Percentiles rank a stretch among this genome's conserved stretches.
Conservation (phyloP, 2,113 vertebrate species). For the Rhinolophus sinicus region DNA sequence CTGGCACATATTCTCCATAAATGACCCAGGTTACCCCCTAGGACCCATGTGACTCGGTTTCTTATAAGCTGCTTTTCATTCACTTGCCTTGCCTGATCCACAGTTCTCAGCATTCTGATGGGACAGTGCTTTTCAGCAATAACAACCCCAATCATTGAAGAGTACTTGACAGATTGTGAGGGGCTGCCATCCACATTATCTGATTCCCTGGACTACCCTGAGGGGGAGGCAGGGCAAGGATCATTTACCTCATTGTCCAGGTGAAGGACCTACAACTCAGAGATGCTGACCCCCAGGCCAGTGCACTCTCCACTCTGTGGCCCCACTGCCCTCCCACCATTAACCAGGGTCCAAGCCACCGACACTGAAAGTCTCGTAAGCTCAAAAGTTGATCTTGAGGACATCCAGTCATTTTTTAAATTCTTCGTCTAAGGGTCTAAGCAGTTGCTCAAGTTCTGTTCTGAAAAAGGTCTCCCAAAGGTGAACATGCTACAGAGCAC, state of each 20-base stretch:
- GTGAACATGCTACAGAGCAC: accelerated
- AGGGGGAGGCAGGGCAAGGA: not conserved
- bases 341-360: no score
- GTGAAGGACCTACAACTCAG: not conserved
- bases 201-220: not conserved
- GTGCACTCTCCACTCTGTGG: accelerated
- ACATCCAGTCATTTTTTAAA: not conserved
- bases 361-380: not conserved
- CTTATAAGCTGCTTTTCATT: not conserved
- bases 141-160: not conserved
- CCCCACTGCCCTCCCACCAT: not conserved
- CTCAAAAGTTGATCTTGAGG: not conserved
- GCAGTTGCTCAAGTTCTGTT: not conserved
- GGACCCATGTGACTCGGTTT: not conserved
- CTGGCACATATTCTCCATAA: not conserved
- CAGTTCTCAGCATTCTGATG: not conserved
- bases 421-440: not conserved
- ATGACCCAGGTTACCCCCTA: not conserved
- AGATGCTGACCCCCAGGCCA: not conserved
- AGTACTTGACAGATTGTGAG: not conserved
- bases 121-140: not conserved
- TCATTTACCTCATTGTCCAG: not conserved
- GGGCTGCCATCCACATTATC: not conserved
- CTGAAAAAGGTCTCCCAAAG: not conserved
- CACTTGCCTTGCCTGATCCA: not conserved